Base-by-base conservation (phyloP, 1,140 invertebrate species). In the Drosophila pachea region DNA sequence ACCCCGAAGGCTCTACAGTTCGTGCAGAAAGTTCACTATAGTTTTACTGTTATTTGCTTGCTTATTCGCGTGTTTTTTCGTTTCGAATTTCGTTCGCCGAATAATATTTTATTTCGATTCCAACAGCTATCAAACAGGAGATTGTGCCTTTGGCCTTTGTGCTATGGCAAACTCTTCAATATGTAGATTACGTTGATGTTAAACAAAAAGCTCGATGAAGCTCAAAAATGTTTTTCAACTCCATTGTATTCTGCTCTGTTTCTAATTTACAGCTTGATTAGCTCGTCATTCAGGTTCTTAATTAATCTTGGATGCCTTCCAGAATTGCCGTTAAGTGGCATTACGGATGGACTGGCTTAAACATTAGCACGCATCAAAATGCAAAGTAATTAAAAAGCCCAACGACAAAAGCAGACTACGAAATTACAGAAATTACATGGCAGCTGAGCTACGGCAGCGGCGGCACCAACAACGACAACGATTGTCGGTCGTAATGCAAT, bases 401-500 rank as follows among this genome's bases (percentile, higher is more conserved):
- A 72, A 68, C 64, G 56, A 55, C 65, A 68, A 53, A 40, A 52
- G 35, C 58, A 62, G 55, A 36, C 68, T 67, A 55, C 54, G 48
- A 66, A 70, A 70, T 70, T 66, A 70, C 68, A 47, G 62, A 70
- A 70, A 70, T 66, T 70, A 66, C 68, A 70, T 70, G 68, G 29
- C 40, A 42, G 6, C 40, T 12, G 5, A 42, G n/a, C n/a, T 12
- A 7, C 40, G 14, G n/a, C 40, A 42, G n/a, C 40, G 7, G 9
- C 9, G 54, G 6, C 55, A 66, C 50, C 38, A 70, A 65, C 73
- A 73, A 79, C 79, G 73, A 83, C 65, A 48, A 79, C 84, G 76
- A 84, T 84, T 84, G 73, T 61, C 65, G 55, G 79, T 71, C 69
- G 73, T 83, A 83, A 83, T 84, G 79, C 81, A 83, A 84, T 83